A percentile compares a stretch with the other conserved stretches of the same genome.
These are phyloP conservation scores for Taphrorychus bicolor DNA, from an alignment of 2,888 invertebrate species.

Conservation along the genomic window DNA sequence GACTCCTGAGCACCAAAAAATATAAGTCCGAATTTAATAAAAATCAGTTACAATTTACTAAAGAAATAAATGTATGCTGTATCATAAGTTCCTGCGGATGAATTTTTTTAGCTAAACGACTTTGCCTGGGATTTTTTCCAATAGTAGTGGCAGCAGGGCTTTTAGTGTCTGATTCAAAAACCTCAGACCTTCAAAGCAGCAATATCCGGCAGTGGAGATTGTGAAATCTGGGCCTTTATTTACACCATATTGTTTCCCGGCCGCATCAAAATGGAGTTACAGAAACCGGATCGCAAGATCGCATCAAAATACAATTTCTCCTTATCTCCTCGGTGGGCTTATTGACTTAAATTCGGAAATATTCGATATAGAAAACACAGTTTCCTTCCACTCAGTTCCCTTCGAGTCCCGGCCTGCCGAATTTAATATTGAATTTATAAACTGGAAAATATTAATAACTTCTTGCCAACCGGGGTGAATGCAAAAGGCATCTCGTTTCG, in stretches of 20 bases:
- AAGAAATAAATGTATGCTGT: no score
- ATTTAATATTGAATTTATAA: conserved; percentile 6
- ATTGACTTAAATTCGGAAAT: conserved; percentile 18
- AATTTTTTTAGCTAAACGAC: no score
- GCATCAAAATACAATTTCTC: conserved; percentile 26
- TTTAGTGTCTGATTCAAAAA: background rate
- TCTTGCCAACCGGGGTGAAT: no score
- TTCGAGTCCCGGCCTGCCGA: background rate
- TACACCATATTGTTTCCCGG: conserved; percentile 12
- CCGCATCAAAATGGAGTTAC: conserved; percentile 5
- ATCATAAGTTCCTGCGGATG: no score
- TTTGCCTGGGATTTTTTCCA: no score
- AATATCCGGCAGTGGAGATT: background rate
- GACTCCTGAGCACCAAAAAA: no score
- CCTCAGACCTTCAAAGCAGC: background rate
- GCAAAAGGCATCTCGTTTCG: no score
- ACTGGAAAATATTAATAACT: background rate
- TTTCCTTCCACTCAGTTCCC: background rate
- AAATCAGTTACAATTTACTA: no score
- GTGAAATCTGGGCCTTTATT: conserved; percentile 2
- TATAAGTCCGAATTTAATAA: no score
- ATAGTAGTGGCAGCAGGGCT: no score
- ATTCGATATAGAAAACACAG: conserved; percentile 3
- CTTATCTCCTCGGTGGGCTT: conserved; percentile 19
- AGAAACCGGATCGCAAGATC: conserved; percentile 15